phyloP scores from a whole-genome alignment of 2,797 vertebrate genomes.

The Heterohyrax brucei region DNA sequence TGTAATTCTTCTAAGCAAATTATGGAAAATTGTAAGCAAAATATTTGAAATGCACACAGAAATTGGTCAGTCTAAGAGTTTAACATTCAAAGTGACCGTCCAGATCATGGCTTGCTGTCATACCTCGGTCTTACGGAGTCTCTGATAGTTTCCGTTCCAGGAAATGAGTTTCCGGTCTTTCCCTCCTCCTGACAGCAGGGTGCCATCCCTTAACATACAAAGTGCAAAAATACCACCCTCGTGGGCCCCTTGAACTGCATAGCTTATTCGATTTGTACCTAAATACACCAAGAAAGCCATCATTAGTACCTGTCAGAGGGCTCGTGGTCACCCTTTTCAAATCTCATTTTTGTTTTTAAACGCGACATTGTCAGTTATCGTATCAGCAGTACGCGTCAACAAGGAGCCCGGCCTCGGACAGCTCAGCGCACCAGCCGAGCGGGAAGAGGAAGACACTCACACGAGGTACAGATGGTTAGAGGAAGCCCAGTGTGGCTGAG shows the following conservation, averaged over 20 bases:
- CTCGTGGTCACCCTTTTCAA: background rate
- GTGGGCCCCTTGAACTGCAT: conserved; percentile 96
- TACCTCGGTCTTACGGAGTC: conserved; percentile 96
- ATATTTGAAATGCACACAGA: background rate
- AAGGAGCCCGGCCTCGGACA: background rate
- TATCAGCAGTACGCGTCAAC: background rate
- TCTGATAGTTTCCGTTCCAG: conserved; percentile 97
- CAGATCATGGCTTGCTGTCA: background rate
- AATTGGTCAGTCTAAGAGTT: background rate
- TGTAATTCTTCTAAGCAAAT: background rate
- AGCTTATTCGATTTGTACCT: conserved; percentile 99
- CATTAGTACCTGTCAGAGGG: background rate
- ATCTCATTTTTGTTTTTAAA: background rate
- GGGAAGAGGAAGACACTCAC: fast-evolving
- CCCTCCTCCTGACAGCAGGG: conserved; percentile 96
- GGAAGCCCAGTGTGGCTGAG: fast-evolving
- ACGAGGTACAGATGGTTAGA: fast-evolving
- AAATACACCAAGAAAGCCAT: conserved; percentile 71
- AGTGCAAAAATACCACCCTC: conserved; percentile 98
- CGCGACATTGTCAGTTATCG: fast-evolving
- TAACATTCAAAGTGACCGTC: background rate
- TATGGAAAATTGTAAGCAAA: background rate
- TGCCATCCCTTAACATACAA: conserved; percentile 97
- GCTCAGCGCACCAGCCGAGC: background rate
- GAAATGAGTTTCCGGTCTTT: conserved; percentile 97